A percentile compares a stretch with the other conserved stretches of the same genome.
phyloP scores from a whole-genome alignment of 2,113 vertebrate genomes.

The Monopterus albus region DNA sequence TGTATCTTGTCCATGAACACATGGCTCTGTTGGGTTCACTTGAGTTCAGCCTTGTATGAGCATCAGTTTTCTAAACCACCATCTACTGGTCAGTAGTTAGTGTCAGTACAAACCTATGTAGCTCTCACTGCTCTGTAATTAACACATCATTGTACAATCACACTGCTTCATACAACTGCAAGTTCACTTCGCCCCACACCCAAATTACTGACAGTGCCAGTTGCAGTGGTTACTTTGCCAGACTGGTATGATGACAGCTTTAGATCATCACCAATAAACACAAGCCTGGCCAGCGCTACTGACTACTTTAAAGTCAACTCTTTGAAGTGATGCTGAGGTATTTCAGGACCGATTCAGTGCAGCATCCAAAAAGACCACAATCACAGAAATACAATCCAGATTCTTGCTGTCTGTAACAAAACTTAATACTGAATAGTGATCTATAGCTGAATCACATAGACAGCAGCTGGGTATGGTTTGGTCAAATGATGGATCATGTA shows the following conservation, averaged over 20 bases:
- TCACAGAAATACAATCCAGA: conserved; percentile 17
- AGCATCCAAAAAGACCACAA: conserved; percentile 4
- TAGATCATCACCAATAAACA: neutral
- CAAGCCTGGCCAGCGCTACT: neutral
- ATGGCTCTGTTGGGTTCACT: no score
- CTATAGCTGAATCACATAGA: conserved; percentile 15
- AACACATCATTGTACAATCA: neutral
- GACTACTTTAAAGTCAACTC: conserved; percentile 8
- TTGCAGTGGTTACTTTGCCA: conserved; percentile 4
- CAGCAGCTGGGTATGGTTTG: conserved; percentile 42
- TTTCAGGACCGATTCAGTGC: conserved; percentile 3
- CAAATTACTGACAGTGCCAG: conserved; percentile 19
- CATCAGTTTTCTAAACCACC: neutral
- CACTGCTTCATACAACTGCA: conserved; percentile 3
- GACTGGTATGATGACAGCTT: conserved; percentile 24
- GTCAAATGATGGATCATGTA: conserved; percentile 46
- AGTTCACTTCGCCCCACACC: conserved; percentile 8
- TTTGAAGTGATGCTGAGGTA: neutral
- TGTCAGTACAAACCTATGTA: neutral
- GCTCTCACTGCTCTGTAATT: conserved; percentile 31
- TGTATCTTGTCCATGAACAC: neutral
- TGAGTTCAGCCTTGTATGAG: neutral
- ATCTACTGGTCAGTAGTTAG: conserved; percentile 10
- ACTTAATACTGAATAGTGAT: neutral
- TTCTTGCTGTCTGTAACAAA: conserved; percentile 1